Evolutionary conservation across 2,113 vertebrate genomes (phyloP), one percentile per base, ranked within the genome.

Genomic region (Neotoma lepida): DNA sequence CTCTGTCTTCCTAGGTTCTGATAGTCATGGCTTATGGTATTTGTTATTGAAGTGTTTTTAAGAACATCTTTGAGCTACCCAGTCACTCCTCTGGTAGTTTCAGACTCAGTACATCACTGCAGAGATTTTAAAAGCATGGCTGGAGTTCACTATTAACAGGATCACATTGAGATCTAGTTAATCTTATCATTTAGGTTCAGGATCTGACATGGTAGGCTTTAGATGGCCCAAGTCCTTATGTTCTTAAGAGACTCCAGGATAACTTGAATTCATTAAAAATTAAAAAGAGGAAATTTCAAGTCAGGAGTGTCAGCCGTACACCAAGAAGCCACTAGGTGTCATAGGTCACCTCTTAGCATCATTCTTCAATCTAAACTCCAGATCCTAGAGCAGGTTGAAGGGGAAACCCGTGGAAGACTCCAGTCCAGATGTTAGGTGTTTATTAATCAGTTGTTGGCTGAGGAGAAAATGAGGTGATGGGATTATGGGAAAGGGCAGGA

Each of bases 321-420:
- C 56, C 74, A 61, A n/a, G 35, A 44, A 44, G 88, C 96, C 97
- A 96, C 96, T 92, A 97, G 97, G 90, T 93, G 95, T 97, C 80
- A 86, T 88, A 28, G 71, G 96, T 39, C 14, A 0, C n/a, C 26
- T 17, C 46, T 92, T 64, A 39, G n/a, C 30, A 13, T 56, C 15
- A 1, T 77, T 63, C 77, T 86, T 90, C 41, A 63, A 6, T 84
- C 58, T 85, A 44, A 39, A 61, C 54, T 61, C 80, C 6, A n/a
- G 35, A 58, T 24, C 51, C 56, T 35, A 54, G 58, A 44, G 39
- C 33, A 28, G n/a, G 61, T 78, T n/a, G 71, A 33, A 86, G 82
- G 63, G 33, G 63, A 68, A 54, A 61, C n/a, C 0, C 5, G 44
- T 14, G 87, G 56, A 76, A 66, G 46, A 22, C 44, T 8, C 66